Evolutionary conservation across 2,797 vertebrate species (phyloP).

Genomic region (Cyclopterus lumpus): DNA sequence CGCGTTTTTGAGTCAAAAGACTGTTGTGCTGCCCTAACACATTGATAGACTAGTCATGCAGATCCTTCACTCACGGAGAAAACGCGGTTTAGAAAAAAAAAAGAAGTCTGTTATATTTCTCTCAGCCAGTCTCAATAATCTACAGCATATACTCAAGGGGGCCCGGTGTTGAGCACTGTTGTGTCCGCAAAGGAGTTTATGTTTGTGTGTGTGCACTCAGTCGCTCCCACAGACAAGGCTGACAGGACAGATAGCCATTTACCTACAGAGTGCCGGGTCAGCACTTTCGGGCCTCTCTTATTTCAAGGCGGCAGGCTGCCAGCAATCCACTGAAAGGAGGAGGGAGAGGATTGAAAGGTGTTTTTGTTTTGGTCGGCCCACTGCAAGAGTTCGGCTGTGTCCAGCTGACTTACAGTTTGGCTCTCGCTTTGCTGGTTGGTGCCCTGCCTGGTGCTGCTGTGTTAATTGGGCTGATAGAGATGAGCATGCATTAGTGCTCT

Average conservation of each 20-base stretch:
- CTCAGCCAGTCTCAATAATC: conserved; percentile 22
- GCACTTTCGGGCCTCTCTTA: conserved; percentile 65
- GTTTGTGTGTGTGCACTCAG: conserved; percentile 35
- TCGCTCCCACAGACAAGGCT: conserved; percentile 48
- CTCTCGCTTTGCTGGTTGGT: conserved; percentile 22
- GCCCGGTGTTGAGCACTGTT: conserved; percentile 25
- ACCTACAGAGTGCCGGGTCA: conserved; percentile 69
- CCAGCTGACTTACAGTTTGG: conserved; percentile 36
- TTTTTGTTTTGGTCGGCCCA: conserved; percentile 61
- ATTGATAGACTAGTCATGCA: conserved; percentile 39
- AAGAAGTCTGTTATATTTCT: conserved; percentile 52
- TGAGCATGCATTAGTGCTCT: background rate
- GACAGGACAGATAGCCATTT: conserved; percentile 71
- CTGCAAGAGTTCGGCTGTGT: conserved; percentile 24
- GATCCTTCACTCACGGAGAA: conserved; percentile 1
- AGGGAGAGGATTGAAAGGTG: conserved; percentile 51
- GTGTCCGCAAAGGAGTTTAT: conserved; percentile 19
- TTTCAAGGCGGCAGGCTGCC: conserved; percentile 61
- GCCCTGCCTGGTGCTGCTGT: conserved; percentile 11
- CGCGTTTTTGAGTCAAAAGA: conserved; percentile 4
- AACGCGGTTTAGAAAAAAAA: too few relatives aligned
- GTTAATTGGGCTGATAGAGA: conserved; percentile 4
- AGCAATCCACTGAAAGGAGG: conserved; percentile 45
- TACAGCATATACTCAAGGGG: conserved; percentile 14
- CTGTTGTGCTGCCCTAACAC: background rate